Evolutionary conservation across 2,888 invertebrate genomes (phyloP).

Genomic region (Drosophila setosimentum): DNA sequence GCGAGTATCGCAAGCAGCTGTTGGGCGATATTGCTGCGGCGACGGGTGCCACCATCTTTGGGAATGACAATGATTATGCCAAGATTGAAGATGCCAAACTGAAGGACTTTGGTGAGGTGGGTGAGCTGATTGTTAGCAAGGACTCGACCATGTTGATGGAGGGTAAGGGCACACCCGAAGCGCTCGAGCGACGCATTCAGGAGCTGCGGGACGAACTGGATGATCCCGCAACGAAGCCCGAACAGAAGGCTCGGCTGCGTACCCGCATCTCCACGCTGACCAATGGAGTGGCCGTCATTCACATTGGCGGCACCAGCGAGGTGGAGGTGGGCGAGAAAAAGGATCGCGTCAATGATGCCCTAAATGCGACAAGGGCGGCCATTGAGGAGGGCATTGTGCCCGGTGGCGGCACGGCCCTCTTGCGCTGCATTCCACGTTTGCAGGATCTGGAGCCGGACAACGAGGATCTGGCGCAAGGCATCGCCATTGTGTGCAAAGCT

Average conservation of each 20-base stretch:
- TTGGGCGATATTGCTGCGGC: slow-evolving; percentile 96
- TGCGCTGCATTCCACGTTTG: slow-evolving; percentile 92
- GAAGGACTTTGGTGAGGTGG: slow-evolving; percentile 93
- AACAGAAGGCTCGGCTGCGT: slow-evolving; percentile 97
- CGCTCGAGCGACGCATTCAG: slow-evolving; percentile 92
- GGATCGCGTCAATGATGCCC: slow-evolving; percentile 96
- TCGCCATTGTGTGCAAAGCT: slow-evolving; percentile 93
- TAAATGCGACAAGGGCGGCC: slow-evolving; percentile 97
- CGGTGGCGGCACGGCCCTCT: slow-evolving; percentile 96
- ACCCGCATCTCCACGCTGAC: slow-evolving; percentile 95
- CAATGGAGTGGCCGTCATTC: slow-evolving; percentile 92
- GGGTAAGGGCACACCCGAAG: slow-evolving; percentile 92
- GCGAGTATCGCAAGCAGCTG: slow-evolving; percentile 96
- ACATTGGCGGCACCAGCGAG: slow-evolving; percentile 95
- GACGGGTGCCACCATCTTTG: slow-evolving; percentile 96
- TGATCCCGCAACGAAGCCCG: slow-evolving; percentile 93
- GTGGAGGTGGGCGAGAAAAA: slow-evolving; percentile 98
- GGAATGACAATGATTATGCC: slow-evolving; percentile 95
- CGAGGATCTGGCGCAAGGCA: slow-evolving; percentile 85
- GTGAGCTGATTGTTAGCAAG: slow-evolving; percentile 96
- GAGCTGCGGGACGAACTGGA: slow-evolving; percentile 95
- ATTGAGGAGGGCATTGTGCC: slow-evolving; percentile 99
- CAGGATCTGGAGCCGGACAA: slow-evolving; percentile 87
- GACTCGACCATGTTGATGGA: slow-evolving; percentile 91
- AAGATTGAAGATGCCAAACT: slow-evolving; percentile 94